phyloP scores from a whole-genome alignment of 2,113 vertebrate genomes.

The Festucalex cinctus region DNA sequence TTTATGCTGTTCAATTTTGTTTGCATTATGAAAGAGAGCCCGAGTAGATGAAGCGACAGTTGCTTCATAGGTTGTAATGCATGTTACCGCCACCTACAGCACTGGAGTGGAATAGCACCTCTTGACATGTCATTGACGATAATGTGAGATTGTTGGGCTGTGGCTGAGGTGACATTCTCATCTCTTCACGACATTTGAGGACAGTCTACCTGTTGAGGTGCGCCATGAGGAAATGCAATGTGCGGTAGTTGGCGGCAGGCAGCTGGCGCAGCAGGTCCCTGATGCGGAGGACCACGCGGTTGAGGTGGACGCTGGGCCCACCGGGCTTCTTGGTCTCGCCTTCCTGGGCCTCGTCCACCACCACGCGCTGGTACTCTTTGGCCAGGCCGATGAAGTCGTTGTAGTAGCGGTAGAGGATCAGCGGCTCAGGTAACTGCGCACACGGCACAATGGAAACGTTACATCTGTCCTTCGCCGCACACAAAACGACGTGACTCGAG shows the following conservation, averaged over 20 bases:
- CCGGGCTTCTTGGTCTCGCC: slow-evolving; percentile 36
- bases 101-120: too few species aligned
- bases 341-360: slow-evolving; percentile 71
- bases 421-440: slow-evolving; percentile 87
- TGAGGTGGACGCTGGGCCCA: slow-evolving; percentile 75
- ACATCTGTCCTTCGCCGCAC: neutral
- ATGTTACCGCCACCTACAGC: too few species aligned
- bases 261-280: slow-evolving; percentile 86
- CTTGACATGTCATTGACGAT: too few species aligned
- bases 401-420: slow-evolving; percentile 91
- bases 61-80: too few species aligned
- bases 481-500: neutral
- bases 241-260: slow-evolving; percentile 84
- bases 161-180: too few species aligned
- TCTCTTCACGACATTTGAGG: neutral
- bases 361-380: slow-evolving; percentile 82
- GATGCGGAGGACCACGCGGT: slow-evolving; percentile 84
- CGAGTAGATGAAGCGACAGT: too few species aligned
- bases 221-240: slow-evolving; percentile 84
- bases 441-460: neutral
- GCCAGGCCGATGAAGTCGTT: slow-evolving; percentile 91
- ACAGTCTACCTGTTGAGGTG: slow-evolving; percentile 84
- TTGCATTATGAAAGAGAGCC: too few species aligned
- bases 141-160: too few species aligned
- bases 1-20: too few species aligned